A percentile compares a stretch with the other conserved stretches of the same genome.
These are phyloP conservation scores for Fragum whitleyi DNA, from an alignment of 2,888 invertebrate species.

Conservation along the genomic window DNA sequence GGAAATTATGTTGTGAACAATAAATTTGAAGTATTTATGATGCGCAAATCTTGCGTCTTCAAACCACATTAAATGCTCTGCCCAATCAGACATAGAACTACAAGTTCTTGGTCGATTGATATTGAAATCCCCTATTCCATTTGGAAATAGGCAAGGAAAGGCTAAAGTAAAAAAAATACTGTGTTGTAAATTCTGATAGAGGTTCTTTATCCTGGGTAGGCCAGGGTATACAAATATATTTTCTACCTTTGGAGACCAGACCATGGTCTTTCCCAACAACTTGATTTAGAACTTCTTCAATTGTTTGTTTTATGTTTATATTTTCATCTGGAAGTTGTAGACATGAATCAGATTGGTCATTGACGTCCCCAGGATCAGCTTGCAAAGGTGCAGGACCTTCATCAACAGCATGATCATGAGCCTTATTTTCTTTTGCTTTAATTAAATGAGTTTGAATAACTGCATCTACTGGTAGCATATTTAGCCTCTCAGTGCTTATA, in stretches of 20 bases:
- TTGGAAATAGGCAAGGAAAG: slow-evolving; percentile 64
- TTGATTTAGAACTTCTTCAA: slow-evolving; percentile 31
- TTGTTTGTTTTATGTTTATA: slow-evolving; percentile 26
- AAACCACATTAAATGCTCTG: slow-evolving; percentile 64
- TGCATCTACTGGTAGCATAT: slow-evolving; percentile 47
- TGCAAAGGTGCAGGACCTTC: slow-evolving; percentile 47
- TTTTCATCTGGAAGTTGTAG: slow-evolving; percentile 37
- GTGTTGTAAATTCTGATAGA: slow-evolving; percentile 64
- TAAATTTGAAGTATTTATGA: slow-evolving; percentile 63
- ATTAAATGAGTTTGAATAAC: too few relatives aligned
- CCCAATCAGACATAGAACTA: slow-evolving; percentile 62
- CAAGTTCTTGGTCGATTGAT: slow-evolving; percentile 48
- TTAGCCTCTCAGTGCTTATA: slow-evolving; percentile 42
- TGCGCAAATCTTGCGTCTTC: slow-evolving; percentile 55
- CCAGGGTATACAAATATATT: slow-evolving; percentile 51
- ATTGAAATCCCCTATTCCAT: slow-evolving; percentile 65
- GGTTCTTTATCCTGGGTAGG: slow-evolving; percentile 59
- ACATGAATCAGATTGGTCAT: slow-evolving; percentile 40
- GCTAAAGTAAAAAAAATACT: slow-evolving; percentile 61
- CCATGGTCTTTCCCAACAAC: slow-evolving; percentile 12
- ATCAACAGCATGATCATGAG: slow-evolving; percentile 32
- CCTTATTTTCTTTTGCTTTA: not conserved
- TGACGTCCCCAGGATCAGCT: slow-evolving; percentile 17
- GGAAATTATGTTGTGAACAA: slow-evolving; percentile 65
- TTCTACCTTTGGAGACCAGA: slow-evolving; percentile 23